Conservation (phyloP, 64 coral and sea anemone genomes). For the Anthopleura sola region DNA sequence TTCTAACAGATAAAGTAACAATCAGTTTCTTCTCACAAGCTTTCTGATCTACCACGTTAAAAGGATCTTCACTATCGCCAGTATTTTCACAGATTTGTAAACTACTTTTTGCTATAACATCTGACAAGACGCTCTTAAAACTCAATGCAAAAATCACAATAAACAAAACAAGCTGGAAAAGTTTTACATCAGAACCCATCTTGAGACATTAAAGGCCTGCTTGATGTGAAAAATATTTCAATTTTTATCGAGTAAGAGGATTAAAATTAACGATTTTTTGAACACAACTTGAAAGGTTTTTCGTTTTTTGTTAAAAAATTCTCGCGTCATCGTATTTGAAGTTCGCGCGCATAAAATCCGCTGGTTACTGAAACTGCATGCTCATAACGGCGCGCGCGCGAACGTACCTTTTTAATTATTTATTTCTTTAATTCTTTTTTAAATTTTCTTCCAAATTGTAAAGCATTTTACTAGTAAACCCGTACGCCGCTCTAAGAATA, state of each 20-base stretch:
- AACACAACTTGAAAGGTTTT: neutral
- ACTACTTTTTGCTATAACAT: slow-evolving; percentile 92
- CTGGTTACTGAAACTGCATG: neutral
- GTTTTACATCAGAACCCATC: neutral
- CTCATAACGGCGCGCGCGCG: neutral
- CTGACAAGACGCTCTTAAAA: slow-evolving; percentile 11
- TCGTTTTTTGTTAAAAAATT: neutral
- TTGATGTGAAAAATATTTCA: neutral
- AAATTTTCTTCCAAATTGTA: no score
- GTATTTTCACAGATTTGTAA: slow-evolving; percentile 93
- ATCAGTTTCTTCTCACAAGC: slow-evolving; percentile 93
- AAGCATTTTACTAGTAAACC: no score
- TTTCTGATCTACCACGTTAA: slow-evolving; percentile 92
- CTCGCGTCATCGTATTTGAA: slow-evolving; percentile 3
- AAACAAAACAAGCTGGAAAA: neutral
- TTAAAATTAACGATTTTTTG: neutral
- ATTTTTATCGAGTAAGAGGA: neutral
- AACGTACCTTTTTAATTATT: no score
- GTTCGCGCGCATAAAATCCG: slow-evolving; percentile 8
- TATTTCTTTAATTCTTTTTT: neutral
- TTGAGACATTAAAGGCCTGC: neutral
- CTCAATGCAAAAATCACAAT: neutral
- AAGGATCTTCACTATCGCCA: slow-evolving; percentile 71
- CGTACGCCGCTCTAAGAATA: no score
- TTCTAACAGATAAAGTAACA: slow-evolving; percentile 75